Evolutionary conservation across 2,888 invertebrate species (phyloP).

Genomic region (Fragum whitleyi): DNA sequence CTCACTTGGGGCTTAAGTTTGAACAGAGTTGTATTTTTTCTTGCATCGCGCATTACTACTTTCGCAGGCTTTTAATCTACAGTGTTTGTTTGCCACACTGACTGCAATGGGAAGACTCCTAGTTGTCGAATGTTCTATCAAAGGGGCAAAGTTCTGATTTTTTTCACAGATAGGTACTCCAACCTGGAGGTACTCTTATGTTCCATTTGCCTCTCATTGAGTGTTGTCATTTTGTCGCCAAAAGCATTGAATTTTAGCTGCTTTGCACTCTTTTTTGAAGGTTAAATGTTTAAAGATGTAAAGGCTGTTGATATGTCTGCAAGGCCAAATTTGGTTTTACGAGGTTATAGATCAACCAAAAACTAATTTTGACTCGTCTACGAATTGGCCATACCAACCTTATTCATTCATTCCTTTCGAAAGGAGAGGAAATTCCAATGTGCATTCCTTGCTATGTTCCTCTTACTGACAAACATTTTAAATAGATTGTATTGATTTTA

Average conservation of each 20-base stretch:
- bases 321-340: background rate
- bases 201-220: constrained; percentile 1
- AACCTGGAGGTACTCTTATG: background rate
- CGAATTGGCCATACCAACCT: too few relatives aligned
- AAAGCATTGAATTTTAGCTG: constrained; percentile 17
- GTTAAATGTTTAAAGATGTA: constrained; percentile 23
- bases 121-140: constrained; percentile 5
- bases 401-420: too few relatives aligned
- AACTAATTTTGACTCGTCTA: too few relatives aligned
- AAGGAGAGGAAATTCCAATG: too few relatives aligned
- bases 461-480: too few relatives aligned
- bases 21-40: too few relatives aligned
- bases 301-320: background rate
- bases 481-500: too few relatives aligned
- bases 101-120: constrained; percentile 1
- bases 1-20: too few relatives aligned
- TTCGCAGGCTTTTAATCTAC: background rate
- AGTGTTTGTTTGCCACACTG: constrained; percentile 1
- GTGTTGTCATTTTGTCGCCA: background rate
- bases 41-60: too few relatives aligned
- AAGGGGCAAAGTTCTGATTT: background rate
- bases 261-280: constrained; percentile 9
- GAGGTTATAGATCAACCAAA: too few relatives aligned
- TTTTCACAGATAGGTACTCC: background rate
- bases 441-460: too few relatives aligned